phyloP scores from a whole-genome alignment of 2,797 vertebrate genomes.

The Allobates femoralis region DNA sequence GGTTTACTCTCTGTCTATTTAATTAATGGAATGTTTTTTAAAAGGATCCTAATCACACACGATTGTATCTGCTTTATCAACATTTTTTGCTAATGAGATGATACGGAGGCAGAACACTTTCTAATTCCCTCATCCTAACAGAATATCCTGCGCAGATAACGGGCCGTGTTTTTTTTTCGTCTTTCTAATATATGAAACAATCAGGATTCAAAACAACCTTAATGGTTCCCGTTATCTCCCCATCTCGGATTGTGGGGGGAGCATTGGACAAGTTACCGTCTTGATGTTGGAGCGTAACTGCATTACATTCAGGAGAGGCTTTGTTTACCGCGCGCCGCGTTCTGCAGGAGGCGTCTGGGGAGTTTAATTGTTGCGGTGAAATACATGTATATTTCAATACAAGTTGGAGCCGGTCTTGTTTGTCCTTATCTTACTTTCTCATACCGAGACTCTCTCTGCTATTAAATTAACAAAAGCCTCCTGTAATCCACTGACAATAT shows the following conservation, averaged over 20 bases:
- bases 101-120: slow-evolving; percentile 79
- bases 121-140: slow-evolving; percentile 81
- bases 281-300: slow-evolving; percentile 47
- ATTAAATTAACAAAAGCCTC: not conserved
- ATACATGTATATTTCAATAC: not conserved
- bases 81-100: slow-evolving; percentile 83
- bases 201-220: slow-evolving; percentile 76
- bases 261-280: slow-evolving; percentile 65
- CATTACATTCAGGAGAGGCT: slow-evolving; percentile 39
- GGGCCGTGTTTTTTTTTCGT: slow-evolving; percentile 76
- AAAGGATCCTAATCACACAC: slow-evolving; percentile 85
- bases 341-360: slow-evolving; percentile 8
- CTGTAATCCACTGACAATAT: not conserved
- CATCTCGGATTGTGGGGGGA: slow-evolving; percentile 68
- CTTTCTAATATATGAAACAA: slow-evolving; percentile 79
- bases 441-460: not conserved
- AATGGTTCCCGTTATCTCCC: slow-evolving; percentile 76
- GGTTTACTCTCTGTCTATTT: slow-evolving; percentile 81
- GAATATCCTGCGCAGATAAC: slow-evolving; percentile 79
- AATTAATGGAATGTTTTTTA: slow-evolving; percentile 87
- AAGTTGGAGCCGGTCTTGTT: not conserved
- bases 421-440: not conserved
- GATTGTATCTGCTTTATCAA: slow-evolving; percentile 85
- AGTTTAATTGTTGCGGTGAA: slow-evolving; percentile 17
- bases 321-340: slow-evolving; percentile 13